Evolutionary conservation across 2,113 vertebrate genomes (phyloP), one percentile per base, ranked within the genome.

Genomic region (Mionectes macconnelli): DNA sequence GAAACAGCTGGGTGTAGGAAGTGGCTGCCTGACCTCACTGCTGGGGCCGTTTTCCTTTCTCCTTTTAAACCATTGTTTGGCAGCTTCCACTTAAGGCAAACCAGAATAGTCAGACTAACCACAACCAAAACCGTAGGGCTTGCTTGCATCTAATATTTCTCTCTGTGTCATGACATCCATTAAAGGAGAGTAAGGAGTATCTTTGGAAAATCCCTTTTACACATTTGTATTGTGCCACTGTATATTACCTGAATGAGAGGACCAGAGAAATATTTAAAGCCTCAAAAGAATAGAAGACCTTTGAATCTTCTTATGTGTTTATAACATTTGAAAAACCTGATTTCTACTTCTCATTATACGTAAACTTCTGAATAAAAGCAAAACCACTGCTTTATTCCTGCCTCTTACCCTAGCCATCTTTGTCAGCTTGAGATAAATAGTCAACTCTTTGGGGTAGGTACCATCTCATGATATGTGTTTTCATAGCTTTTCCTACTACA

Each of bases 1-100:
- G 92, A 95, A 97, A 42, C 96, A 97, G 94, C 93, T 96, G 96
- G 92, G 78, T 93, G 86, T 96, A 95, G 93, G 96, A 97, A 97
- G 93, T 94, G 78, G 72, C 52, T 89, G 59, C 44, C 84, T 97
- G 95, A 97, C 95, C 93, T 97, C 89, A 79, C 84, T n/a, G 59
- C 79, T 88, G 78, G 70, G 93, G 64, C 78, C 2, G 21, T 90
- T 97, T 94, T 89, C 90, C 86, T 95, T 94, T 90, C 93, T 96
- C 68, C 72, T 76, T 88, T 96, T 59, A 96, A 97, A 96, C 88
- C n/a, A 93, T 94, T 95, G 96, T 91, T 95, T 90, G 79, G 94
- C 93, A 93, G 81, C 87, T 96, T 96, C 96, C 69, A 93, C 84
- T 96, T 96, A 96, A 95, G 92, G 75, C 93, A 94, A 96, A 97